A percentile compares a stretch with the other conserved stretches of the same genome.
Conservation (phyloP, 2,888 invertebrate genomes). For the Drosophila algonquin region DNA sequence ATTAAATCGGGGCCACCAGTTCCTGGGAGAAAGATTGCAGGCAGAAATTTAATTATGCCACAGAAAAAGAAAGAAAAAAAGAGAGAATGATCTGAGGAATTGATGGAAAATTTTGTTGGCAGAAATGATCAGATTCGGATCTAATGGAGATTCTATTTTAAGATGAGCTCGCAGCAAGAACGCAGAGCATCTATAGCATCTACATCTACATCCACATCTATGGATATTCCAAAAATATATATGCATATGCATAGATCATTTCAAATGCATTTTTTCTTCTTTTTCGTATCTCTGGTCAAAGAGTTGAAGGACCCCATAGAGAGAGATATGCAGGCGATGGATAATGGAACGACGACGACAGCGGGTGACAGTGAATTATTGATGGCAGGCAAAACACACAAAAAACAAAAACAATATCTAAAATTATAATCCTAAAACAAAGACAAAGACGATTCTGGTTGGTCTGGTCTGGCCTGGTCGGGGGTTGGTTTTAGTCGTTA, state of each 20-base stretch:
- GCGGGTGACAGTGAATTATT: conserved; percentile 21
- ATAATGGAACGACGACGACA: background rate
- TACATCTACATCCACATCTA: too few relatives aligned
- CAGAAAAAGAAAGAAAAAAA: background rate
- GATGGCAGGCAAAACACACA: background rate
- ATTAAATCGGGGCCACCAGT: background rate
- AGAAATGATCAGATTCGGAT: conserved; percentile 4
- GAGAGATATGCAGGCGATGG: conserved; percentile 21
- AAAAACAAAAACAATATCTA: conserved; percentile 15
- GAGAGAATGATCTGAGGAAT: background rate
- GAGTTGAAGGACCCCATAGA: conserved; percentile 47
- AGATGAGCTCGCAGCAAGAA: conserved; percentile 10
- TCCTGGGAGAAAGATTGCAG: background rate
- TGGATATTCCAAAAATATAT: conserved; percentile 23
- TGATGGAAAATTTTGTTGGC: conserved; percentile 35
- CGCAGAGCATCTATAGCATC: conserved; percentile 8
- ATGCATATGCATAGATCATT: conserved; percentile 4
- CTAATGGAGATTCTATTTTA: conserved; percentile 43
- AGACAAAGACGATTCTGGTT: background rate
- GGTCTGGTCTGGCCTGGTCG: conserved; percentile 27
- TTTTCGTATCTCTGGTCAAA: conserved; percentile 19
- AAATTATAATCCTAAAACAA: conserved; percentile 35
- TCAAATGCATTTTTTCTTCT: conserved; percentile 46
- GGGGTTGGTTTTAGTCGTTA: conserved; percentile 9
- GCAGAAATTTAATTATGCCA: conserved; percentile 27